Conservation (phyloP, 1,140 invertebrate genomes). For the Drosophila erecta region DNA sequence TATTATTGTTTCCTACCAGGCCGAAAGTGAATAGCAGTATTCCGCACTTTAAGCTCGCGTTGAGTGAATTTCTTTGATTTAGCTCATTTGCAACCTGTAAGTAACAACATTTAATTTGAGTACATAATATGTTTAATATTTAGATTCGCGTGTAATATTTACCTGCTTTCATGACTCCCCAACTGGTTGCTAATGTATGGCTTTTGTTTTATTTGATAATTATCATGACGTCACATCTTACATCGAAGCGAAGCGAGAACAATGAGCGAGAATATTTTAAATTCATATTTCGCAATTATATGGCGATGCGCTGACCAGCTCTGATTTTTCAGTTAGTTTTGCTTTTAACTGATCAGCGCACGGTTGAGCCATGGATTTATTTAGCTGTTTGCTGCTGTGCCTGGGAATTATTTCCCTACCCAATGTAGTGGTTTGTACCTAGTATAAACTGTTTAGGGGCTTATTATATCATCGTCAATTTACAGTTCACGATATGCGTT, state of each 20-base stretch:
- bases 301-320: slow-evolving; percentile 26
- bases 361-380: slow-evolving; percentile 30
- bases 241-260: slow-evolving; percentile 40
- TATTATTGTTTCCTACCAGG: slow-evolving; percentile 1
- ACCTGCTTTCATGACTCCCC: slow-evolving; percentile 1
- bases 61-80: not conserved
- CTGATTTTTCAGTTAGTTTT: not conserved
- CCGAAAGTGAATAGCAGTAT: not conserved
- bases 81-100: no score
- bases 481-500: slow-evolving; percentile 54
- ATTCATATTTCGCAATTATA: slow-evolving; percentile 26
- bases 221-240: slow-evolving; percentile 55
- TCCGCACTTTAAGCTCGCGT: not conserved
- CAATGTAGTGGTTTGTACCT: slow-evolving; percentile 5
- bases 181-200: slow-evolving; percentile 18
- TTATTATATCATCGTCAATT: no score
- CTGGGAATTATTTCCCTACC: slow-evolving; percentile 8
- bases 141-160: slow-evolving; percentile 35
- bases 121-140: not conserved
- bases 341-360: slow-evolving; percentile 31
- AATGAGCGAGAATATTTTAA: slow-evolving; percentile 30
- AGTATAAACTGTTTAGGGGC: not conserved
- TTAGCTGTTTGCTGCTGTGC: not conserved
- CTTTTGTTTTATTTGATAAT: slow-evolving; percentile 34
- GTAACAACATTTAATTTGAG: slow-evolving; percentile 4